Evolutionary conservation across 2,888 invertebrate genomes (phyloP).

Genomic region (Junonia oenone): DNA sequence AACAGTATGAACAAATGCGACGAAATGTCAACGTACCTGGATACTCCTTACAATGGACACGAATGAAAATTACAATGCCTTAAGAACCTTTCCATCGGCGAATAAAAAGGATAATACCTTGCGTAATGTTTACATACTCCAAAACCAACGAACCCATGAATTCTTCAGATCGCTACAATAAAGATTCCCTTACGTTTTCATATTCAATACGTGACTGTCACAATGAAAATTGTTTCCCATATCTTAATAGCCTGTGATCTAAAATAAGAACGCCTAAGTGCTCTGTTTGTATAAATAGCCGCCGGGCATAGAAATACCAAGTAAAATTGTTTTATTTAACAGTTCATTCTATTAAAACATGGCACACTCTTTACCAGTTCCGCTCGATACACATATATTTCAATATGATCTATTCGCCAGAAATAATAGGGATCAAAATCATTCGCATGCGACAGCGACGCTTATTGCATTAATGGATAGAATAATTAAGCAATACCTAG

Average conservation of each 20-base stretch:
- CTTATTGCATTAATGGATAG: not conserved
- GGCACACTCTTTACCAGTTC: not conserved
- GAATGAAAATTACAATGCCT: slow-evolving; percentile 28
- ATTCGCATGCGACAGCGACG: not conserved
- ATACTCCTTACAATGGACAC: slow-evolving; percentile 1
- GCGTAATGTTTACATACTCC: slow-evolving; percentile 46
- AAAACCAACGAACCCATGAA: slow-evolving; percentile 42
- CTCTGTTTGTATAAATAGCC: slow-evolving; percentile 52
- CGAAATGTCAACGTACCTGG: not conserved
- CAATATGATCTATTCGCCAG: not conserved
- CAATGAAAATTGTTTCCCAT: slow-evolving; percentile 22
- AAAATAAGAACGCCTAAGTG: slow-evolving; percentile 37
- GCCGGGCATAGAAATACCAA: slow-evolving; percentile 46
- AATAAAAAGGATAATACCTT: slow-evolving; percentile 45
- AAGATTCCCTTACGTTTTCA: slow-evolving; percentile 23
- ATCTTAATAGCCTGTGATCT: slow-evolving; percentile 36
- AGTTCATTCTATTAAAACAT: slow-evolving; percentile 37
- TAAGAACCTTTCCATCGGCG: slow-evolving; percentile 34
- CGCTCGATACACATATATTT: not conserved
- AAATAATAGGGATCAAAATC: slow-evolving; percentile 11
- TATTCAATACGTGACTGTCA: slow-evolving; percentile 31
- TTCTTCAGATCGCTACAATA: slow-evolving; percentile 28
- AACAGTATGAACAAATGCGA: not conserved
- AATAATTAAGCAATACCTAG: slow-evolving; percentile 42
- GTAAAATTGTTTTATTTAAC: slow-evolving; percentile 52